Percentiles rank a stretch among this genome's conserved stretches.
Evolutionary conservation across 2,113 vertebrate species (phyloP).

Genomic region (Mastomys coucha): DNA sequence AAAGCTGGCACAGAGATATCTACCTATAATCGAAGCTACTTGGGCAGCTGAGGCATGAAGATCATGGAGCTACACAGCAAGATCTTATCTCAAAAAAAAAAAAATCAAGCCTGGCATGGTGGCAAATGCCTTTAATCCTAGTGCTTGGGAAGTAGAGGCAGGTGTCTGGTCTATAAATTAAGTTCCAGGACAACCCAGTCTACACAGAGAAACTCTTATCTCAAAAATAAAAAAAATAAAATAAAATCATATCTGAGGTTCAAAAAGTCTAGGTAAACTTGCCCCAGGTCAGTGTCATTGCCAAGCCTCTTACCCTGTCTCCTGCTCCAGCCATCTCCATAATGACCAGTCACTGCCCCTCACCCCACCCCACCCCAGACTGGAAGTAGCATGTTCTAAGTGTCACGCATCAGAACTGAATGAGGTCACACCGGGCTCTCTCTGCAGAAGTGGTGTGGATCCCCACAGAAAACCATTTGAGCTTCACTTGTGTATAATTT

Average conservation of each 20-base stretch:
- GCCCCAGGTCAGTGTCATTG: not conserved
- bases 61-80: not conserved
- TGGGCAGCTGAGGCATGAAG: not conserved
- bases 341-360: not conserved
- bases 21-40: not conserved
- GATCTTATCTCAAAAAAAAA: not conserved
- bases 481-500: not conserved
- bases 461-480: not conserved
- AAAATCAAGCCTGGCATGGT: not conserved
- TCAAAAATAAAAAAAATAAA: not conserved
- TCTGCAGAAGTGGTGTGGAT: not conserved
- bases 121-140: not conserved
- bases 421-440: not conserved
- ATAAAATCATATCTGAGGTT: too few relatives aligned
- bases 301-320: not conserved
- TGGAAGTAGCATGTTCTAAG: not conserved
- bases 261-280: not conserved
- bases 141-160: not conserved
- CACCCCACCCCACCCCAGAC: not conserved
- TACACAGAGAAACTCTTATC: not conserved
- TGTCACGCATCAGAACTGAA: accelerated
- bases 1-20: not conserved
- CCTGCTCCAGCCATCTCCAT: not conserved
- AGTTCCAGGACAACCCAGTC: not conserved
- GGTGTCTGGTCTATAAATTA: not conserved